These are phyloP conservation scores for Apostichopus leukothele DNA, from an alignment of 53 echinoderm and acorn worm species.

Conservation along the genomic window DNA sequence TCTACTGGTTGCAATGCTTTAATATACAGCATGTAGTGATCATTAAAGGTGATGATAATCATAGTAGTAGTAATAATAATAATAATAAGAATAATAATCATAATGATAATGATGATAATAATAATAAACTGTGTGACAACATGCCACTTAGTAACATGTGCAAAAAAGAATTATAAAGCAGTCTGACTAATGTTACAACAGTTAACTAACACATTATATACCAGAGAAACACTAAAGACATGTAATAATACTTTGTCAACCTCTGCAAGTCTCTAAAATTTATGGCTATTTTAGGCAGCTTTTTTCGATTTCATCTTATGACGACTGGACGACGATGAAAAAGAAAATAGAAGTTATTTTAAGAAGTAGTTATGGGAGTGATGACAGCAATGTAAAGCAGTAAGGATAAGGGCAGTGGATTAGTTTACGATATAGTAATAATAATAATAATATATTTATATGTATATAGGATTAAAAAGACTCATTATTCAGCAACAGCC, in stretches of 20 bases:
- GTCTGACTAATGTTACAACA: slow-evolving; percentile 17
- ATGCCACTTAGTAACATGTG: slow-evolving; percentile 22
- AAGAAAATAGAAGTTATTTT: neutral
- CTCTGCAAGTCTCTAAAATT: slow-evolving; percentile 8
- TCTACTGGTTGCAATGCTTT: slow-evolving; percentile 51
- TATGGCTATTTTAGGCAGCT: slow-evolving; percentile 12
- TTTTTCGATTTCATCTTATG: neutral
- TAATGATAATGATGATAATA: neutral
- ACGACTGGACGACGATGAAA: neutral
- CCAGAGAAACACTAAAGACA: slow-evolving; percentile 41
- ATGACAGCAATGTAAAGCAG: neutral
- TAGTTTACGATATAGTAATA: neutral
- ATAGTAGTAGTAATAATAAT: neutral
- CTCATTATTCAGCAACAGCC: slow-evolving; percentile 7
- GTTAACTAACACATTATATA: slow-evolving; percentile 48
- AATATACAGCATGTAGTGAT: slow-evolving; percentile 42
- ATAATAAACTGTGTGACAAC: slow-evolving; percentile 2
- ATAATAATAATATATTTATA: neutral
- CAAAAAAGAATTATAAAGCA: slow-evolving; percentile 33
- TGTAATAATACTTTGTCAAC: slow-evolving; percentile 46
- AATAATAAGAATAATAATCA: neutral
- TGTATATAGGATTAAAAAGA: slow-evolving; percentile 1
- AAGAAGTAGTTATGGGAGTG: neutral
- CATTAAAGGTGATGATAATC: slow-evolving; percentile 39
- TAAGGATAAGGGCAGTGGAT: neutral